phyloP scores from a whole-genome alignment of 2,797 vertebrate genomes.

The Molossus molossus region DNA sequence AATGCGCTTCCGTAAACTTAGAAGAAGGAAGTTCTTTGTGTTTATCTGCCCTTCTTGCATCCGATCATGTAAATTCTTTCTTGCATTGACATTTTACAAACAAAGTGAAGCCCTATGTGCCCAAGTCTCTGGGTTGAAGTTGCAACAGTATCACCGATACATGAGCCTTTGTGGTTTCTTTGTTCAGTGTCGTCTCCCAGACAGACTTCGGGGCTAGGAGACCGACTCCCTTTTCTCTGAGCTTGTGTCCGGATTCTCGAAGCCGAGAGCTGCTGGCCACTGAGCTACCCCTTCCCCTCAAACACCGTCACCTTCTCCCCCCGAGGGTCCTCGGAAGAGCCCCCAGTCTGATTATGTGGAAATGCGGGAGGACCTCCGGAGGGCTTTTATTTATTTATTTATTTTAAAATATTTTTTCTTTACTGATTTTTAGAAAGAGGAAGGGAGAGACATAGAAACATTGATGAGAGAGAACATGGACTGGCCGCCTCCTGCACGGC shows the following conservation, averaged over 20 bases:
- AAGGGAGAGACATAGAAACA: too few species aligned
- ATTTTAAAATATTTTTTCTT: too few species aligned
- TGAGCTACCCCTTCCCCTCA: too few species aligned
- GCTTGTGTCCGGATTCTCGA: background rate
- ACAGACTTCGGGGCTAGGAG: background rate
- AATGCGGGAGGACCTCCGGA: too few species aligned
- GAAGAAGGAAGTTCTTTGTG: background rate
- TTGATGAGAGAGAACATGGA: too few species aligned
- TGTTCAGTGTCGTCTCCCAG: background rate
- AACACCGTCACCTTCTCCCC: too few species aligned
- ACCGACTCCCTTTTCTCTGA: background rate
- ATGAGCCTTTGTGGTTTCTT: background rate
- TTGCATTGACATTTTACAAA: background rate
- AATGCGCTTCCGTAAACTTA: background rate
- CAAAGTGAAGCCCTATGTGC: background rate
- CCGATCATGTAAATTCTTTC: background rate
- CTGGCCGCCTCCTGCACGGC: too few species aligned
- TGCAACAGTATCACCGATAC: background rate
- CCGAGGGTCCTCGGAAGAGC: too few species aligned
- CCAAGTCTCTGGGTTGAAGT: background rate
- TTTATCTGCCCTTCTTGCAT: background rate
- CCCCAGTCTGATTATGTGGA: too few species aligned
- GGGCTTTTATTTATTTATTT: too few species aligned
- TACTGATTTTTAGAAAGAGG: too few species aligned
- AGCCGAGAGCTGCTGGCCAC: too few species aligned